These are phyloP conservation scores for Notocelia uddmanniana DNA, from an alignment of 2,888 invertebrate species.

Conservation along the genomic window DNA sequence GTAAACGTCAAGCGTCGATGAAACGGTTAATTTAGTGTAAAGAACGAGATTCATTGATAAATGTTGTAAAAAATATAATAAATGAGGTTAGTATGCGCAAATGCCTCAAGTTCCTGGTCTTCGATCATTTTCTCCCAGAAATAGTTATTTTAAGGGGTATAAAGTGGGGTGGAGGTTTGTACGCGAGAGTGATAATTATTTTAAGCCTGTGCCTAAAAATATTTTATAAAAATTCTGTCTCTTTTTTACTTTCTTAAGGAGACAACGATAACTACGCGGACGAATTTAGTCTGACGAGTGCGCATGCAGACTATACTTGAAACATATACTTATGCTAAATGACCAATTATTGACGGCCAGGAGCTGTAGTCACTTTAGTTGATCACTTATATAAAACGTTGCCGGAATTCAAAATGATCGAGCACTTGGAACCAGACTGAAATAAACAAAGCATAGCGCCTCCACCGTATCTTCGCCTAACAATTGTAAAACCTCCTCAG, in stretches of 20 bases:
- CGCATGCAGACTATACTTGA: no score
- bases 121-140: no score
- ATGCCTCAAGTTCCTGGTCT: no score
- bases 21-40: not conserved
- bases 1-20: slow-evolving; percentile 5
- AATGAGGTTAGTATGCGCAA: not conserved
- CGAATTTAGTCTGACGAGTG: not conserved
- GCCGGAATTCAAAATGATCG: not conserved
- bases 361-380: not conserved
- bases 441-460: not conserved
- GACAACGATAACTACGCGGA: not conserved
- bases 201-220: no score
- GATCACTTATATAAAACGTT: not conserved
- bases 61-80: not conserved
- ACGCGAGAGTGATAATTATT: no score
- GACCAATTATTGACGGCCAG: not conserved
- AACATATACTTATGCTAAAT: no score
- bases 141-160: no score
- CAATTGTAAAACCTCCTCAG: not conserved
- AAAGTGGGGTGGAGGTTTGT: no score
- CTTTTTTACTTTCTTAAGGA: not conserved
- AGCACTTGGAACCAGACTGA: not conserved
- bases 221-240: no score
- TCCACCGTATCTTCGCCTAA: not conserved
- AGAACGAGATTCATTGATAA: slow-evolving; percentile 8